phyloP scores from a whole-genome alignment of 92 coral and sea anemone species.

The Meandrina meandrites region DNA sequence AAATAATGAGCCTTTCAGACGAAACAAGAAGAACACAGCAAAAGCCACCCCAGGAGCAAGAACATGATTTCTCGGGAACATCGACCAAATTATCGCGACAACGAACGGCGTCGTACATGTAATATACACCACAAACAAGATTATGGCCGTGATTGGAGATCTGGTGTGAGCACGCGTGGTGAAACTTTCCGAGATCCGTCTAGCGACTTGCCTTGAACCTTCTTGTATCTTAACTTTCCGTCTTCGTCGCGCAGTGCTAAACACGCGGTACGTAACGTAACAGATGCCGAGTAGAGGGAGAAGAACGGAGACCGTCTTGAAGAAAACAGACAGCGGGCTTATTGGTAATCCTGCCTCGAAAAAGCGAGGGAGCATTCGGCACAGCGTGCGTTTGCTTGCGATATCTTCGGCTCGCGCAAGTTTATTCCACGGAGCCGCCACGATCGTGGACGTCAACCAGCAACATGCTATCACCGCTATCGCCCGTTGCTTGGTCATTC shows the following conservation, averaged over 20 bases:
- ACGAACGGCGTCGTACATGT: constrained; percentile 60
- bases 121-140: constrained; percentile 57
- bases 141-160: constrained; percentile 60
- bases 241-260: constrained; percentile 55
- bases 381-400: background rate
- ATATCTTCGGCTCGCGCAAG: constrained; percentile 14
- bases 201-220: constrained; percentile 6
- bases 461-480: constrained; percentile 42
- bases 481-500: constrained; percentile 48
- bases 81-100: constrained; percentile 50
- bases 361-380: constrained; percentile 46
- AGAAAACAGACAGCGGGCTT: constrained; percentile 39
- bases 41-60: constrained; percentile 26
- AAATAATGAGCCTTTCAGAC: constrained; percentile 67
- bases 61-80: constrained; percentile 9
- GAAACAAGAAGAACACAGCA: constrained; percentile 50
- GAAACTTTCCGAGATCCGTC: constrained; percentile 52
- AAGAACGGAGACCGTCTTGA: constrained; percentile 41
- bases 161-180: constrained; percentile 57
- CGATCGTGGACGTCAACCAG: constrained; percentile 60
- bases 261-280: constrained; percentile 50
- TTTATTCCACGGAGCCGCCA: constrained; percentile 69
- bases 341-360: constrained; percentile 49
- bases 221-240: constrained; percentile 56
- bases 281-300: constrained; percentile 53